phyloP scores from a whole-genome alignment of 2,888 invertebrate genomes.

The Shargacucullia verbasci region DNA sequence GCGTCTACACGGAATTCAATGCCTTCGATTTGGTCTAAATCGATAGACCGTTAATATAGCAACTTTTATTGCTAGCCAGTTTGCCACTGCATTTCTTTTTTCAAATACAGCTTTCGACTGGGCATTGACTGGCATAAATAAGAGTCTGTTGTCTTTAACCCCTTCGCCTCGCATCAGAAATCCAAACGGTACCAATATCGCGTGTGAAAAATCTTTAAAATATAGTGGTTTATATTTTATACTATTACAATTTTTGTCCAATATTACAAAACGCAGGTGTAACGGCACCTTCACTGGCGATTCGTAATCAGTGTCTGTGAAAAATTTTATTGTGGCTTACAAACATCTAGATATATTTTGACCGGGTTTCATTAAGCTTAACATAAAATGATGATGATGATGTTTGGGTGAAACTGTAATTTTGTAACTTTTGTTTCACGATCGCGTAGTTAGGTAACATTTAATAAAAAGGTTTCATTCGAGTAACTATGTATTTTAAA shows the following conservation, averaged over 20 bases:
- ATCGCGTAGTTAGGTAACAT: constrained; percentile 15
- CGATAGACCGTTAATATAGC: no score
- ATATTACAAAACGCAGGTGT: constrained; percentile 41
- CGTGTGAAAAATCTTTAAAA: constrained; percentile 29
- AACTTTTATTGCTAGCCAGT: no score
- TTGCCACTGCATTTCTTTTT: no score
- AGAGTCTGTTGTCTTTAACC: no score
- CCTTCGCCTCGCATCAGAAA: no score
- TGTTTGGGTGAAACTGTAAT: constrained; percentile 9
- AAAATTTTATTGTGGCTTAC: constrained; percentile 20
- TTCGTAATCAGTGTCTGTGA: constrained; percentile 28
- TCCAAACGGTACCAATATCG: constrained; percentile 10
- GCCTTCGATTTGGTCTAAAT: no score
- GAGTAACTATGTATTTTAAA: constrained; percentile 23
- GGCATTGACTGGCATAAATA: no score
- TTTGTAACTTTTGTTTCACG: constrained; percentile 14
- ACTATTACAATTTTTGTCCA: constrained; percentile 18
- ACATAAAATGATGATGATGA: background rate
- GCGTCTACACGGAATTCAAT: no score
- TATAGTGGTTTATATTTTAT: constrained; percentile 22
- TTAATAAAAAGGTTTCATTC: constrained; percentile 5
- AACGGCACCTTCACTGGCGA: constrained; percentile 25
- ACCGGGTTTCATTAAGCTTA: constrained; percentile 30
- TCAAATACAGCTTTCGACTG: no score
- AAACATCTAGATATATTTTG: constrained; percentile 36